Evolutionary conservation across 2,797 vertebrate species (phyloP).

Genomic region (Acanthis flammea): DNA sequence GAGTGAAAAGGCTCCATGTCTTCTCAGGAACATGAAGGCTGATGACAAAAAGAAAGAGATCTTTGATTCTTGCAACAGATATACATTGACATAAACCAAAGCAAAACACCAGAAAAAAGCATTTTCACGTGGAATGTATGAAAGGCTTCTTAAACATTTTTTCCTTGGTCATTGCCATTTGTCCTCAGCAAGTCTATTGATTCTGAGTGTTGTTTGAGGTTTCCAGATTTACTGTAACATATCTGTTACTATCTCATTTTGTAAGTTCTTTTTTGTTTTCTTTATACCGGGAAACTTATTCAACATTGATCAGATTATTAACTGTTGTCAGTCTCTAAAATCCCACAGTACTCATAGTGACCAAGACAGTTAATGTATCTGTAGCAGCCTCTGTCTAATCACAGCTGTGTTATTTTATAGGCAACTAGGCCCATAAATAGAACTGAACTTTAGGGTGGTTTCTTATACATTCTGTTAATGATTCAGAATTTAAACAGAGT

Average conservation of each 20-base stretch:
- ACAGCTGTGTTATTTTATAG: constrained; percentile 7
- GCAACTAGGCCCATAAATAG: neutral
- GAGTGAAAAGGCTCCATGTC: neutral
- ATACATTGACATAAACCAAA: neutral
- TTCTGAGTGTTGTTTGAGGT: neutral
- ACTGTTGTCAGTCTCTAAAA: neutral
- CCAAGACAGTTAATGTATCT: neutral
- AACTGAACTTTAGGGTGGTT: neutral
- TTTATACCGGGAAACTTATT: neutral
- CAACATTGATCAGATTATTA: neutral
- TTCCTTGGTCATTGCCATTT: neutral
- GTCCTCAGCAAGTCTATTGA: neutral
- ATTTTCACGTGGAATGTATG: neutral
- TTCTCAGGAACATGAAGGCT: neutral
- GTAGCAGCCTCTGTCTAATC: neutral
- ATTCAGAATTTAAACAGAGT: neutral
- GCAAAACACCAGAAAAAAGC: neutral
- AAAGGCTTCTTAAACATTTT: neutral
- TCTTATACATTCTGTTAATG: neutral
- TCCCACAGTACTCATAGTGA: neutral
- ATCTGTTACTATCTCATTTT: neutral
- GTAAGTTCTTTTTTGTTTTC: neutral
- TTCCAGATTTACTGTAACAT: neutral
- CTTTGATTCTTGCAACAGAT: neutral
- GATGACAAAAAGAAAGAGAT: neutral